A percentile compares a stretch with the other conserved stretches of the same genome.
phyloP scores from a whole-genome alignment of 2,888 invertebrate genomes.

The Drosophila kuntzei region DNA sequence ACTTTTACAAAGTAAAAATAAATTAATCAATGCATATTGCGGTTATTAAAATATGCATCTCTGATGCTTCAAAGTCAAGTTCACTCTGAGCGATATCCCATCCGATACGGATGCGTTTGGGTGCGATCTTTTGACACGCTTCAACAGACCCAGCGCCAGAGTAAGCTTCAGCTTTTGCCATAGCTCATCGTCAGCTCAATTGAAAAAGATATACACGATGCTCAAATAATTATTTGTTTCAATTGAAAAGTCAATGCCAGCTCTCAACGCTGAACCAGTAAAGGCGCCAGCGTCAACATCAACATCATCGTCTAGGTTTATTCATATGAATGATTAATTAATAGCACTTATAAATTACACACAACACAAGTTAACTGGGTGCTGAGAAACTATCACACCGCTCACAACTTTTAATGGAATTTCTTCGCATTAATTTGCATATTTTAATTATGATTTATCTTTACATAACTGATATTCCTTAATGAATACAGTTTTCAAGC shows the following conservation, averaged over 20 bases:
- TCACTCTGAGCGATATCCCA: constrained; percentile 16
- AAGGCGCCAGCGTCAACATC: constrained; percentile 29
- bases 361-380: constrained; percentile 35
- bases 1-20: constrained; percentile 53
- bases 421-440: constrained; percentile 44
- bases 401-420: constrained; percentile 16
- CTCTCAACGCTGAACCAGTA: constrained; percentile 18
- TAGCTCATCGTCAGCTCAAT: constrained; percentile 54
- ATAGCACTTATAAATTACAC: constrained; percentile 34
- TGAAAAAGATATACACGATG: constrained; percentile 65
- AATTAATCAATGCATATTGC: constrained; percentile 49
- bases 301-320: constrained; percentile 29
- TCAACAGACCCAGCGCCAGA: constrained; percentile 34
- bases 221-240: constrained; percentile 80
- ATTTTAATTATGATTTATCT: constrained; percentile 41
- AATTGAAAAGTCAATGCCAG: constrained; percentile 77
- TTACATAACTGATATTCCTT: neutral
- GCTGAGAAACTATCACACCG: constrained; percentile 45
- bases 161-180: constrained; percentile 19
- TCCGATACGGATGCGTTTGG: constrained; percentile 60
- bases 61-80: constrained; percentile 29
- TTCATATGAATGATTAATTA: constrained; percentile 50
- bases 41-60: constrained; percentile 43
- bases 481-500: neutral
- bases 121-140: constrained; percentile 75